Percentiles rank a stretch among this genome's conserved stretches.
These are phyloP conservation scores for Malurus splendens DNA, from an alignment of 2,797 vertebrate genomes.

Conservation along the genomic window DNA sequence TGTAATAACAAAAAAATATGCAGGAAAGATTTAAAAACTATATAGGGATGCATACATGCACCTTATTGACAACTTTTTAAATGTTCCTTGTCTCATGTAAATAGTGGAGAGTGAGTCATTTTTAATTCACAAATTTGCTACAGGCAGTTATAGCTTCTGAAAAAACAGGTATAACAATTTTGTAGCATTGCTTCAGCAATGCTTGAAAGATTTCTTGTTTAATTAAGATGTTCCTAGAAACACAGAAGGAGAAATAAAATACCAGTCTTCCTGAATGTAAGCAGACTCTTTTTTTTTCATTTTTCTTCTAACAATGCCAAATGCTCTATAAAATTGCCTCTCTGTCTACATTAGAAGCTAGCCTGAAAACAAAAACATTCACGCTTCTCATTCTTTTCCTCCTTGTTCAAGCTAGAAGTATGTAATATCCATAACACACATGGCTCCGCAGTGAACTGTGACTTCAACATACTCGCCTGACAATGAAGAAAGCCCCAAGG, in stretches of 20 bases:
- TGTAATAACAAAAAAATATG: not conserved
- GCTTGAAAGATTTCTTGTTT: constrained; percentile 1
- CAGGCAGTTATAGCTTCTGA: not conserved
- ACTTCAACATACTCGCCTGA: not conserved
- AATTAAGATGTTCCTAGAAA: constrained; percentile 25
- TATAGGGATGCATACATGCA: not conserved
- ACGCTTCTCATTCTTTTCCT: not conserved
- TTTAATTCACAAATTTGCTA: not conserved
- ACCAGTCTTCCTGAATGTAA: not conserved
- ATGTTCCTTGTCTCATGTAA: not conserved
- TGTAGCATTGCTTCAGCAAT: not conserved
- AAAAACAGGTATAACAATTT: not conserved
- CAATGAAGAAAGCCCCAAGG: constrained; percentile 36
- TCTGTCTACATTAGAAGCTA: not conserved
- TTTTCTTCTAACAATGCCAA: not conserved
- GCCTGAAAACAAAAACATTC: constrained; percentile 46
- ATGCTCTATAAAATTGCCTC: not conserved
- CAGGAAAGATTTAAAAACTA: not conserved
- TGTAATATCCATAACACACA: not conserved
- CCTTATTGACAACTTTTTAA: not conserved
- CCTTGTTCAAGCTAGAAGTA: not conserved
- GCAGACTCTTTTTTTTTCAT: not conserved
- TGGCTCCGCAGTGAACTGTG: not conserved
- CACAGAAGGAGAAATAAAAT: not conserved
- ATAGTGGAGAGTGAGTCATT: not conserved